Conservation (phyloP, 2,113 vertebrate species). For the Emberiza fucata region DNA sequence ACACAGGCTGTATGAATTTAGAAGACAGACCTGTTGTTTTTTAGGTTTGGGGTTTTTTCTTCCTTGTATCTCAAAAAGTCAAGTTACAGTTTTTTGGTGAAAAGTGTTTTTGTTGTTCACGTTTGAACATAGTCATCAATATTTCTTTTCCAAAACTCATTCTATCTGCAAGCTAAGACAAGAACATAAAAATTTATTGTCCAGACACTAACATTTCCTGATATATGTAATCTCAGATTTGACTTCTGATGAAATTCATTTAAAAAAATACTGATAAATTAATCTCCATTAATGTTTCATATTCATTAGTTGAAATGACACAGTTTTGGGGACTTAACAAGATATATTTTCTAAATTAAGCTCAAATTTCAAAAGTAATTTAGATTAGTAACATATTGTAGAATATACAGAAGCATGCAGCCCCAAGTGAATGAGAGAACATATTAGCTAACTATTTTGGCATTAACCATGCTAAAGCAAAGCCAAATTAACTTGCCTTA, state of each 20-base stretch:
- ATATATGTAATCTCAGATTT: neutral
- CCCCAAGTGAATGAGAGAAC: neutral
- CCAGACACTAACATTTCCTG: neutral
- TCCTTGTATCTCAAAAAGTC: neutral
- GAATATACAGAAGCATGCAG: neutral
- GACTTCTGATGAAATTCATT: neutral
- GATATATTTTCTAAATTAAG: neutral
- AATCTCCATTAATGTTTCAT: neutral
- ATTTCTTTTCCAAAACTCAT: neutral
- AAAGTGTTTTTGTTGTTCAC: neutral
- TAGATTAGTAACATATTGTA: neutral
- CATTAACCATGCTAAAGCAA: neutral
- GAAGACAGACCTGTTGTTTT: neutral
- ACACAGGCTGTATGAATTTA: rapidly evolving
- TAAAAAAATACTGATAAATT: neutral
- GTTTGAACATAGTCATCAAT: neutral
- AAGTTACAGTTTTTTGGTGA: neutral
- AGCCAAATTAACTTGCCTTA: neutral
- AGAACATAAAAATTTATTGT: neutral
- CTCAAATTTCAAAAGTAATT: neutral
- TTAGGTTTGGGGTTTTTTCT: neutral
- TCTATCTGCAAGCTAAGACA: neutral
- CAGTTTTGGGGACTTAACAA: neutral
- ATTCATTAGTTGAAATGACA: neutral
- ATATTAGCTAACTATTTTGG: neutral